Conservation (phyloP, 2,113 vertebrate species). For the Centropristis striata region DNA sequence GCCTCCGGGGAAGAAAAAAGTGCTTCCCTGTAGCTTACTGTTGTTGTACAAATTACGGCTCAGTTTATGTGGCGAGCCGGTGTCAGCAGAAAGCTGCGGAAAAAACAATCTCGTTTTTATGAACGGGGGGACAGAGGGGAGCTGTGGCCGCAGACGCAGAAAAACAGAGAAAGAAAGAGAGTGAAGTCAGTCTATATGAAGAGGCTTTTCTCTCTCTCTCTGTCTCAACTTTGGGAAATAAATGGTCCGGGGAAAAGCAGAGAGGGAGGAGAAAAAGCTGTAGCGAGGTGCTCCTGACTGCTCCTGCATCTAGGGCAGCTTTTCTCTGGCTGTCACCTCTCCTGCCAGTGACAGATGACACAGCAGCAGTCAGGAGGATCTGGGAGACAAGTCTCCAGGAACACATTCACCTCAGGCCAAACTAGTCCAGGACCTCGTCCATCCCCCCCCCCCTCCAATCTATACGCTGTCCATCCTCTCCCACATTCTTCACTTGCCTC, state of each 20-base stretch:
- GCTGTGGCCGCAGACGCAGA: slow-evolving; percentile 55
- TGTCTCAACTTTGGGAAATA: slow-evolving; percentile 55
- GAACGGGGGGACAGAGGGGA: slow-evolving; percentile 70
- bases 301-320: slow-evolving; percentile 73
- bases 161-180: slow-evolving; percentile 34
- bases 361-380: slow-evolving; percentile 68
- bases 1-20: slow-evolving; percentile 71
- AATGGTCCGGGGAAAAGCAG: slow-evolving; percentile 38
- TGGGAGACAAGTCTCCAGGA: slow-evolving; percentile 60
- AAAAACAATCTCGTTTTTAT: slow-evolving; percentile 81
- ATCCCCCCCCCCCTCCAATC: slow-evolving; percentile 39
- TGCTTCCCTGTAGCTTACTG: slow-evolving; percentile 76
- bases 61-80: slow-evolving; percentile 78
- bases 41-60: slow-evolving; percentile 84
- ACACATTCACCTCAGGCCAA: slow-evolving; percentile 76
- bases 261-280: slow-evolving; percentile 28
- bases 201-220: slow-evolving; percentile 19
- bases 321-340: slow-evolving; percentile 76
- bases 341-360: slow-evolving; percentile 81
- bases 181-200: slow-evolving; percentile 16
- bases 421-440: slow-evolving; percentile 65
- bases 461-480: slow-evolving; percentile 24
- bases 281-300: slow-evolving; percentile 38
- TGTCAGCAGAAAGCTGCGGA: slow-evolving; percentile 79
- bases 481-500: slow-evolving; percentile 43